These are phyloP conservation scores for Caenorhabditis sp. DNA, from an alignment of 2,888 invertebrate species.

Conservation along the genomic window DNA sequence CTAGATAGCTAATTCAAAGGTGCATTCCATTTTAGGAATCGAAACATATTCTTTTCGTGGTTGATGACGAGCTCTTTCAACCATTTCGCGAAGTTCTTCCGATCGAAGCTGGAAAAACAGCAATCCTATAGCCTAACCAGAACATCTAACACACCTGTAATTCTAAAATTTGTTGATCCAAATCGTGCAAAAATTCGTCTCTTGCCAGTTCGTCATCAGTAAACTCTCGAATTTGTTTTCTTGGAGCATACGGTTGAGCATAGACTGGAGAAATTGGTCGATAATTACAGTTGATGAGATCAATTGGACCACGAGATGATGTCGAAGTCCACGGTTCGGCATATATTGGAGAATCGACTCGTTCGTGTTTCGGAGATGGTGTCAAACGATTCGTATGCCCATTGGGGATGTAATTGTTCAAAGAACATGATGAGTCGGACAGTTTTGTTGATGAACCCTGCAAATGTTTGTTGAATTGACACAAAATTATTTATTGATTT, in stretches of 20 bases:
- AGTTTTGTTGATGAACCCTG: too few species aligned
- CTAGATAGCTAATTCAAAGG: slow-evolving; percentile 49
- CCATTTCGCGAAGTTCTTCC: slow-evolving; percentile 49
- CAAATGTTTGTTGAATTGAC: too few species aligned
- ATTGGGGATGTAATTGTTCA: slow-evolving; percentile 3
- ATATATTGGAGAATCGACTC: slow-evolving; percentile 43
- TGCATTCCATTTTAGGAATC: slow-evolving; percentile 49
- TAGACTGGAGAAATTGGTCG: slow-evolving; percentile 35
- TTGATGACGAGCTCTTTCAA: slow-evolving; percentile 42
- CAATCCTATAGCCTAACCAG: neutral
- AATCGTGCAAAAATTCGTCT: slow-evolving; percentile 44
- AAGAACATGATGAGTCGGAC: slow-evolving; percentile 6
- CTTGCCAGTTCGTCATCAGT: slow-evolving; percentile 38
- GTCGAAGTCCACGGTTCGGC: slow-evolving; percentile 46
- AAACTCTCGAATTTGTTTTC: slow-evolving; percentile 14
- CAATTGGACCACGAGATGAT: slow-evolving; percentile 23
- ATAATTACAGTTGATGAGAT: slow-evolving; percentile 28
- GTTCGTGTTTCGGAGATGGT: neutral
- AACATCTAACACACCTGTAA: slow-evolving; percentile 28
- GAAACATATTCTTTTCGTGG: slow-evolving; percentile 33
- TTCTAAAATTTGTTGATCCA: slow-evolving; percentile 52
- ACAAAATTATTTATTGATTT: too few species aligned
- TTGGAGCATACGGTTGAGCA: slow-evolving; percentile 28
- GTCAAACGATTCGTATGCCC: too few species aligned
- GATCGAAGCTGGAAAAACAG: slow-evolving; percentile 42